Conservation (phyloP, 92 coral and sea anemone species). For the Parazoanthus atlanticus region DNA sequence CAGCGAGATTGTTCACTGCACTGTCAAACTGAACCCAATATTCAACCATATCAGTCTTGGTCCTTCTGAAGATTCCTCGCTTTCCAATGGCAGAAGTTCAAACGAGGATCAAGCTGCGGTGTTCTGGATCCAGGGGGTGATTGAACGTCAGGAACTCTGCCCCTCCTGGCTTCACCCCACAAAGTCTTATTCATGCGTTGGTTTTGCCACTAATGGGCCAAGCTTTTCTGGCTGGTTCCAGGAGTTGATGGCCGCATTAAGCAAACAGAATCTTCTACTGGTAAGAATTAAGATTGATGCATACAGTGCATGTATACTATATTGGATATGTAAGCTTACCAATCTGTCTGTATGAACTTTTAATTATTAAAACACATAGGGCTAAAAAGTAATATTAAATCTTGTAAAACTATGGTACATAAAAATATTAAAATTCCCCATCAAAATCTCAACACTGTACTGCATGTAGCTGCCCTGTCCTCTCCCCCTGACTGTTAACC, state of each 20-base stretch:
- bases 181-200: conserved; percentile 80
- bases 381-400: too few species aligned
- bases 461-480: too few species aligned
- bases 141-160: conserved; percentile 60
- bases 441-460: too few species aligned
- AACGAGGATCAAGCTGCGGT: conserved; percentile 41
- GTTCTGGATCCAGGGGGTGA: conserved; percentile 87
- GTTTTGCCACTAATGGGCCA: conserved; percentile 48
- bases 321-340: neutral
- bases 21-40: conserved; percentile 66
- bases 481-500: too few species aligned
- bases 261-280: conserved; percentile 73
- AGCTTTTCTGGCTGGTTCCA: conserved; percentile 83
- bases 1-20: conserved; percentile 56
- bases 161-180: conserved; percentile 90
- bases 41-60: conserved; percentile 27
- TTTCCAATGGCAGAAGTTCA: neutral
- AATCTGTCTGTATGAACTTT: neutral
- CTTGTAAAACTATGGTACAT: too few species aligned
- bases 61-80: neutral
- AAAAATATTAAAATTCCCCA: too few species aligned
- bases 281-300: conserved; percentile 43
- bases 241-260: conserved; percentile 67
- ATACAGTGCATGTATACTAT: neutral
- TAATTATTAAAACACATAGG: too few species aligned